A percentile compares a stretch with the other conserved stretches of the same genome.
phyloP scores from a whole-genome alignment of 2,113 vertebrate species.

The zebrafish (Danio rerio) region DNA sequence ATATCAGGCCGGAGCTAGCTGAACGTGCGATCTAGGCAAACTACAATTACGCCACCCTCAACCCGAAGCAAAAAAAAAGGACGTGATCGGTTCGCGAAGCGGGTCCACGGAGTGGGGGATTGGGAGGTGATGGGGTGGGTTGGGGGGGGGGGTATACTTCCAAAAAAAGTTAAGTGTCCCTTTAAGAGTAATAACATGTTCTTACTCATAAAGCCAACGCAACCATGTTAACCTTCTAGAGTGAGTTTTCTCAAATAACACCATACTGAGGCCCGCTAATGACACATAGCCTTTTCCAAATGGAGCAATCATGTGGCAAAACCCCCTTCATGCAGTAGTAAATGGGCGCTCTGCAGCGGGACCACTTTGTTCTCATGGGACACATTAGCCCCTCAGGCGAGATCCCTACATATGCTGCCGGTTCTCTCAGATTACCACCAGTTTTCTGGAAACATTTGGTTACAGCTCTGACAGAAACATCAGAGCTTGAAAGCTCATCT shows the following conservation, averaged over 20 bases:
- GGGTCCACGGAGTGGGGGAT: no score
- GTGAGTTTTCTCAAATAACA: neutral
- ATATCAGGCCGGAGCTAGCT: no score
- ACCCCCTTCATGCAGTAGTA: conserved; percentile 1
- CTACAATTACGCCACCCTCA: no score
- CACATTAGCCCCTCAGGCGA: conserved; percentile 32
- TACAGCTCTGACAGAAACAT: neutral
- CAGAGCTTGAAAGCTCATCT: conserved; percentile 5
- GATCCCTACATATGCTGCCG: conserved; percentile 27
- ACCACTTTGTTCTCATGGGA: conserved; percentile 22
- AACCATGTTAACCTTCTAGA: conserved; percentile 16
- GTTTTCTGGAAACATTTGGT: conserved; percentile 13
- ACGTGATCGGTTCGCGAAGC: no score
- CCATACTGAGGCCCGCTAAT: conserved; percentile 6
- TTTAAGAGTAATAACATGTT: neutral
- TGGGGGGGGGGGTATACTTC: no score
- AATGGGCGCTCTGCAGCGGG: conserved; percentile 7
- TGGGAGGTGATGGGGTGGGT: no score
- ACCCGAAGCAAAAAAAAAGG: no score
- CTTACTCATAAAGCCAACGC: neutral
- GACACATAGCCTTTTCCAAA: conserved; percentile 17
- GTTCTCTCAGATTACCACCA: conserved; percentile 27
- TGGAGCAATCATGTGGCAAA: conserved; percentile 45
- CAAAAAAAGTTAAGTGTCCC: no score
- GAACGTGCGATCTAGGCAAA: no score